phyloP scores from a whole-genome alignment of 2,113 vertebrate species.

The Neodontobutis hainanensis region DNA sequence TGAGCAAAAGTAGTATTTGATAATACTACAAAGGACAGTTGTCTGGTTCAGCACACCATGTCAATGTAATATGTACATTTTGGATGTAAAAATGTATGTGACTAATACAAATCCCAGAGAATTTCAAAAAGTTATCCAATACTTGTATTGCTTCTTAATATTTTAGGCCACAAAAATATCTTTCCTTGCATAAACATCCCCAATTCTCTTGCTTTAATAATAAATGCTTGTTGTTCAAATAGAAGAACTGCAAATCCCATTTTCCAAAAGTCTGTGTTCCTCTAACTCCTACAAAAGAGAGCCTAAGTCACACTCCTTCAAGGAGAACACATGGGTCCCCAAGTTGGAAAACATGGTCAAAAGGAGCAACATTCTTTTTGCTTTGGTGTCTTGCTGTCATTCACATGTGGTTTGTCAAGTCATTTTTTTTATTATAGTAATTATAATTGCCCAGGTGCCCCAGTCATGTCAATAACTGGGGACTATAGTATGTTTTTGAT shows the following conservation, averaged over 20 bases:
- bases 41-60: not conserved
- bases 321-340: too few relatives aligned
- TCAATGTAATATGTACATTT: not conserved
- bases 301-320: too few relatives aligned
- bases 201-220: not conserved
- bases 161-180: not conserved
- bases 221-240: not conserved
- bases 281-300: too few relatives aligned
- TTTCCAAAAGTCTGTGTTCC: too few relatives aligned
- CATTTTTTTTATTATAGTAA: too few relatives aligned
- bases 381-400: too few relatives aligned
- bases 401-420: too few relatives aligned
- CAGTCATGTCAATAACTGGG: too few relatives aligned
- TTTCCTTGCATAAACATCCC: not conserved
- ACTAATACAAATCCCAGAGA: not conserved
- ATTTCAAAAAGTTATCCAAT: not conserved
- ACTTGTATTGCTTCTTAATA: not conserved
- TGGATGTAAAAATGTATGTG: not conserved
- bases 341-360: too few relatives aligned
- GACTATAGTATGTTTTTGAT: too few relatives aligned
- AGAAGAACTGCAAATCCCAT: not conserved
- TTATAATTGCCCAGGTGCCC: too few relatives aligned
- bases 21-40: not conserved
- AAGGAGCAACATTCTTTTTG: too few relatives aligned
- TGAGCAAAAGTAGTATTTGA: conserved; percentile 30